Evolutionary conservation across 2,888 invertebrate species (phyloP).

Genomic region (Melikaiella ostensackeni): DNA sequence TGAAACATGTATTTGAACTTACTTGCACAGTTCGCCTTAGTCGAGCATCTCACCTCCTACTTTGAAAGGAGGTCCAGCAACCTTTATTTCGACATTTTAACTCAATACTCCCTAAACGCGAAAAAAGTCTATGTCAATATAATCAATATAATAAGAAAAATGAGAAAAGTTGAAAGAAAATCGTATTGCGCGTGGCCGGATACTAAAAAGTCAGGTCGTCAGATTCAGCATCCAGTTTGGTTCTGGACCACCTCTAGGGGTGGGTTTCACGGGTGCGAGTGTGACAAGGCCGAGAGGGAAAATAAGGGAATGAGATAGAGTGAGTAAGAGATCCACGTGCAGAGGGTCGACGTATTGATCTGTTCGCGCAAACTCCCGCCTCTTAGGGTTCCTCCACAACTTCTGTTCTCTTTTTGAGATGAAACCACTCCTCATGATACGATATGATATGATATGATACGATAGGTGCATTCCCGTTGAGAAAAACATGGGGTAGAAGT

Average conservation of each 20-base stretch:
- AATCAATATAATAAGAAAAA: neutral
- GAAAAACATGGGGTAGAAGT: conserved; percentile 15
- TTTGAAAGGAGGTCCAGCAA: neutral
- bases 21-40: neutral
- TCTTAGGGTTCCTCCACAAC: conserved; percentile 55
- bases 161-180: neutral
- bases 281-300: conserved; percentile 43
- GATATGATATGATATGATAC: neutral
- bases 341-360: conserved; percentile 53
- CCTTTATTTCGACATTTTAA: conserved; percentile 6
- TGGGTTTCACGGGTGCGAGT: conserved; percentile 46
- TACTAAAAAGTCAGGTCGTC: conserved; percentile 46
- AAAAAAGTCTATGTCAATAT: neutral
- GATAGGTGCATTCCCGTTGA: neutral
- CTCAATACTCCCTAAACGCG: neutral
- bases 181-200: neutral
- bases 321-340: conserved; percentile 49
- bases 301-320: conserved; percentile 26
- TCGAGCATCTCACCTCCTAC: neutral
- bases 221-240: conserved; percentile 54
- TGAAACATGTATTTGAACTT: no score
- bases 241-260: conserved; percentile 49
- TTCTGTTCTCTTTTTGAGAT: conserved; percentile 10
- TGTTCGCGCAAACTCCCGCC: conserved; percentile 56
- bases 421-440: conserved; percentile 10